These are phyloP conservation scores for Chelonus formosanus DNA, from an alignment of 2,888 invertebrate genomes.

Conservation along the genomic window DNA sequence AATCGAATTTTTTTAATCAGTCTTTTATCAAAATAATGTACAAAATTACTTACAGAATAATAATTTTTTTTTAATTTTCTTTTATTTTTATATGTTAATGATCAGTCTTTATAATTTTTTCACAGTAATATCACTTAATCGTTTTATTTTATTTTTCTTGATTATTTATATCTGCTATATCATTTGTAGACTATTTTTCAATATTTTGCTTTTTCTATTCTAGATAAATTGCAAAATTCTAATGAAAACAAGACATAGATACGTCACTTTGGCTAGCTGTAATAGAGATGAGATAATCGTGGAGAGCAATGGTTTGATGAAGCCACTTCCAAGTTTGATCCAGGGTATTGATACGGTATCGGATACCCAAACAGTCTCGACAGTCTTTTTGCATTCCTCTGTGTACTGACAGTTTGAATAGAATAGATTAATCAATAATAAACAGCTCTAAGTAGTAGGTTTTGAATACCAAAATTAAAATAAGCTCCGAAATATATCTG, in stretches of 20 bases:
- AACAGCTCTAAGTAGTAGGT: too few species aligned
- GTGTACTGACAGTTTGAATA: conserved; percentile 59
- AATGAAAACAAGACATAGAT: conserved; percentile 1
- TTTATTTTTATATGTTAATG: not conserved
- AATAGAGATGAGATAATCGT: conserved; percentile 86
- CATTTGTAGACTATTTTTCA: too few species aligned
- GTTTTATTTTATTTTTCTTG: not conserved
- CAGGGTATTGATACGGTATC: conserved; percentile 86
- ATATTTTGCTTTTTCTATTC: too few species aligned
- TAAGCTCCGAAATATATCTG: too few species aligned
- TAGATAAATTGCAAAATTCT: conserved; percentile 6
- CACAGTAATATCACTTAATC: not conserved
- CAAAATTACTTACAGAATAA: conserved; percentile 2
- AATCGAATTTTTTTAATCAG: conserved; percentile 4
- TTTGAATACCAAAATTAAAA: too few species aligned
- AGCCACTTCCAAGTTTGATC: conserved; percentile 96
- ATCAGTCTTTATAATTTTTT: conserved; percentile 20
- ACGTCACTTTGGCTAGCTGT: conserved; percentile 78
- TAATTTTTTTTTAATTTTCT: not conserved
- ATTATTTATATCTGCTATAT: not conserved
- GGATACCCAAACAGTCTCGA: conserved; percentile 87
- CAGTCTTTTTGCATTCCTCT: conserved; percentile 74
- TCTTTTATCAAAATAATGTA: not conserved
- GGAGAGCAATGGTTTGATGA: conserved; percentile 87
- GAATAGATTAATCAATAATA: conserved; percentile 40